Conservation (phyloP, 2,888 invertebrate genomes). For the Pyralis farinalis region DNA sequence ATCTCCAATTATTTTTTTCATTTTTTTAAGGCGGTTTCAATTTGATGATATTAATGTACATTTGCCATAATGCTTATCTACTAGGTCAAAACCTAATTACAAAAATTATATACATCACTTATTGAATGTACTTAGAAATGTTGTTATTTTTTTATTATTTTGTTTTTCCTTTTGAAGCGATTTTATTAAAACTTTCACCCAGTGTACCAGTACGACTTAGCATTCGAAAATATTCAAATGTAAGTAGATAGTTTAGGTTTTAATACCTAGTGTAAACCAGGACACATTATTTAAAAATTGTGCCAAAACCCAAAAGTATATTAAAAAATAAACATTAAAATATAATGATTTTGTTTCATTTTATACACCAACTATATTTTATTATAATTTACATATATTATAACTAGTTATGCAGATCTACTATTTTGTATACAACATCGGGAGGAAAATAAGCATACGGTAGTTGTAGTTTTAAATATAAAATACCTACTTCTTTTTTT, state of each 20-base stretch:
- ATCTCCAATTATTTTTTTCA: conserved; percentile 58
- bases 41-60: conserved; percentile 12
- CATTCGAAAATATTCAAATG: conserved; percentile 56
- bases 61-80: conserved; percentile 19
- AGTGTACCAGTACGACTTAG: conserved; percentile 28
- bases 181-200: neutral
- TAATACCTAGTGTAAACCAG: conserved; percentile 73
- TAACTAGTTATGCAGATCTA: too few relatives aligned
- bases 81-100: conserved; percentile 8
- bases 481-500: too few relatives aligned
- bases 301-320: conserved; percentile 81
- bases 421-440: too few relatives aligned
- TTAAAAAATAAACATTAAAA: conserved; percentile 71
- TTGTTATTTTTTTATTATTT: conserved; percentile 18
- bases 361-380: too few relatives aligned
- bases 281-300: conserved; percentile 79
- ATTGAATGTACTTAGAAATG: conserved; percentile 20
- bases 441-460: too few relatives aligned
- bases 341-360: conserved; percentile 43
- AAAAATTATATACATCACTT: neutral
- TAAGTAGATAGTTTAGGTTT: conserved; percentile 74
- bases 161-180: neutral
- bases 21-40: conserved; percentile 39
- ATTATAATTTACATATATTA: too few relatives aligned
- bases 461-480: too few relatives aligned